Conservation (phyloP, 2,113 vertebrate species). For the Plectropomus leopardus region DNA sequence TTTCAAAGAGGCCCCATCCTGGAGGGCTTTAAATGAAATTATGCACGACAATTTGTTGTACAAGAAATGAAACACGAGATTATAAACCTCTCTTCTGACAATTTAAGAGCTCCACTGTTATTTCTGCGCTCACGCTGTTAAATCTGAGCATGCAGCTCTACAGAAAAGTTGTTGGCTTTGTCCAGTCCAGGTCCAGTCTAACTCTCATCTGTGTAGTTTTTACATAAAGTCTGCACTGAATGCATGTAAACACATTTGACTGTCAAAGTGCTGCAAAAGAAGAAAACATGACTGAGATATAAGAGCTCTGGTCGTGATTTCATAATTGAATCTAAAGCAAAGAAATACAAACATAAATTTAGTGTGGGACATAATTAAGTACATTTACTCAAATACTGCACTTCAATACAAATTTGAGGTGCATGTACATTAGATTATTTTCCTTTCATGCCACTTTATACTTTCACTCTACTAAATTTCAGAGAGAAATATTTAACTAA, state of each 20-base stretch:
- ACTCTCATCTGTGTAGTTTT: not conserved
- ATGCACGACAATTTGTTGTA: constrained; percentile 8
- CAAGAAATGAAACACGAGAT: constrained; percentile 38
- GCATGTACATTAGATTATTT: too few relatives aligned
- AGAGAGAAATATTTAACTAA: too few relatives aligned
- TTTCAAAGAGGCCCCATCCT: constrained; percentile 20
- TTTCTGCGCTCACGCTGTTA: constrained; percentile 3
- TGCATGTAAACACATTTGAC: constrained; percentile 37
- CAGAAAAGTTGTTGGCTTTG: not conserved
- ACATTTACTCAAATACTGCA: too few relatives aligned
- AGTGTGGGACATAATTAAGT: too few relatives aligned
- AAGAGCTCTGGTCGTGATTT: not conserved
- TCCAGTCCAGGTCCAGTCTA: not conserved
- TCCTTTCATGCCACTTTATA: too few relatives aligned
- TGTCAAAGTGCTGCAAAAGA: constrained; percentile 19
- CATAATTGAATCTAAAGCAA: not conserved
- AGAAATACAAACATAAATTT: not conserved
- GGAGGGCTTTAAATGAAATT: constrained; percentile 29
- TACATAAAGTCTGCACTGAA: constrained; percentile 5
- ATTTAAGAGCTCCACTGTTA: constrained; percentile 4
- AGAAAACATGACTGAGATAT: not conserved
- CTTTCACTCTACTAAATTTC: too few relatives aligned
- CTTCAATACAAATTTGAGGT: too few relatives aligned
- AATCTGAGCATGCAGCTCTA: not conserved
- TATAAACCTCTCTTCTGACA: constrained; percentile 3